Conservation (phyloP, 2,888 invertebrate species). For the Melieria picta region DNA sequence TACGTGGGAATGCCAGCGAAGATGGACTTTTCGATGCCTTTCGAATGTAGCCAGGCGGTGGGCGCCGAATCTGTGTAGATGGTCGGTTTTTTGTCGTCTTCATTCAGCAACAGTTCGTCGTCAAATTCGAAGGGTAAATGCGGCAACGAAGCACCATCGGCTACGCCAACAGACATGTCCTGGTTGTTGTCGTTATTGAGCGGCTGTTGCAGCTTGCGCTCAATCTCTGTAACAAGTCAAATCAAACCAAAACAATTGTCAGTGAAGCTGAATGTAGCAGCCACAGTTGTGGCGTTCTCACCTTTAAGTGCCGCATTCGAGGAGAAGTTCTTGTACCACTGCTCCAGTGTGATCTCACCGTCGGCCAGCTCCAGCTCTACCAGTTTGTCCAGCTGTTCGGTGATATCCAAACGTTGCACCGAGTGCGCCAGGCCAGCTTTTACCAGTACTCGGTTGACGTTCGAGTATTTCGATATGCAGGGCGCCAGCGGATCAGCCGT, state of each 20-base stretch:
- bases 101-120: not conserved
- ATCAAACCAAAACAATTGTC: too few relatives aligned
- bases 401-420: conserved; percentile 54
- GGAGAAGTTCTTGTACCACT: conserved; percentile 45
- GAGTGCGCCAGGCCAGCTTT: conserved; percentile 72
- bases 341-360: conserved; percentile 47
- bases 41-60: conserved; percentile 72
- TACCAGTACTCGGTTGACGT: conserved; percentile 74
- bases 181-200: not conserved
- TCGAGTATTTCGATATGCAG: conserved; percentile 71
- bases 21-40: conserved; percentile 66
- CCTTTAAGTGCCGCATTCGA: conserved; percentile 39
- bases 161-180: not conserved
- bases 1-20: conserved; percentile 74
- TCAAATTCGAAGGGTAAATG: conserved; percentile 13
- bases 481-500: conserved; percentile 75
- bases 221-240: conserved; percentile 12
- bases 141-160: not conserved
- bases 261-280: not conserved
- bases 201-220: not conserved
- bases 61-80: conserved; percentile 40
- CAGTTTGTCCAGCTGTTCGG: conserved; percentile 46
- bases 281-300: conserved; percentile 8
- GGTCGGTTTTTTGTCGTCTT: not conserved
- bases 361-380: conserved; percentile 44